phyloP scores from a whole-genome alignment of 1,140 invertebrate genomes.

The Stegodyphus mimosarum region DNA sequence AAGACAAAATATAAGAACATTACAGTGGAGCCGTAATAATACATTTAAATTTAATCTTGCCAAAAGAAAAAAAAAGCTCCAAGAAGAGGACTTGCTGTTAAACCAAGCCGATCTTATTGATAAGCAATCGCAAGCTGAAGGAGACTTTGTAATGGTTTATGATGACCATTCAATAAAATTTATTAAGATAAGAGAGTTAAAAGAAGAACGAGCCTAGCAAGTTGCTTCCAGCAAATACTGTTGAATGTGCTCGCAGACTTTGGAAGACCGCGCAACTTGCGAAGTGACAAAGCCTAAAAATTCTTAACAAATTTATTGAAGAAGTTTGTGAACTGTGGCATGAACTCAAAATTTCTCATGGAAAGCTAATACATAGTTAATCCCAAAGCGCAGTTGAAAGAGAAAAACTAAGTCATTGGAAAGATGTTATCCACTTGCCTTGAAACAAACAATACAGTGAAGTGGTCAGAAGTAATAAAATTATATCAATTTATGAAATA shows the following conservation, averaged over 20 bases:
- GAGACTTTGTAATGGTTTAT: conserved; percentile 7
- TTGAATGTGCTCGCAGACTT: conserved; percentile 6
- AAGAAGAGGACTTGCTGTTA: no score
- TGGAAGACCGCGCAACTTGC: not conserved
- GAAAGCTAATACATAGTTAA: conserved; percentile 65
- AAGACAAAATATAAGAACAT: conserved; percentile 13
- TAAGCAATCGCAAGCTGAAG: not conserved
- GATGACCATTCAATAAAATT: not conserved
- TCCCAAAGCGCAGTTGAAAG: conserved; percentile 66
- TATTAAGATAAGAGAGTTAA: not conserved
- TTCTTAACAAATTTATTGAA: not conserved
- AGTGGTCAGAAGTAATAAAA: not conserved
- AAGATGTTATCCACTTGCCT: conserved; percentile 65
- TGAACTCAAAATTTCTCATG: conserved; percentile 66
- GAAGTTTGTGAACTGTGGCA: not conserved
- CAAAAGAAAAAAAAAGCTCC: no score
- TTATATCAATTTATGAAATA: conserved; percentile 57
- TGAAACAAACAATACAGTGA: conserved; percentile 14
- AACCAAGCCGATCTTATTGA: not conserved
- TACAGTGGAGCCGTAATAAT: not conserved
- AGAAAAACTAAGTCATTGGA: conserved; percentile 67
- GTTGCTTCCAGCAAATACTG: not conserved
- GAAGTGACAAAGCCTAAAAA: not conserved
- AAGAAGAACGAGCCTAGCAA: not conserved
- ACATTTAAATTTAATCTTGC: not conserved